phyloP scores from a whole-genome alignment of 2,888 invertebrate genomes.

The Eucera pruinosa region DNA sequence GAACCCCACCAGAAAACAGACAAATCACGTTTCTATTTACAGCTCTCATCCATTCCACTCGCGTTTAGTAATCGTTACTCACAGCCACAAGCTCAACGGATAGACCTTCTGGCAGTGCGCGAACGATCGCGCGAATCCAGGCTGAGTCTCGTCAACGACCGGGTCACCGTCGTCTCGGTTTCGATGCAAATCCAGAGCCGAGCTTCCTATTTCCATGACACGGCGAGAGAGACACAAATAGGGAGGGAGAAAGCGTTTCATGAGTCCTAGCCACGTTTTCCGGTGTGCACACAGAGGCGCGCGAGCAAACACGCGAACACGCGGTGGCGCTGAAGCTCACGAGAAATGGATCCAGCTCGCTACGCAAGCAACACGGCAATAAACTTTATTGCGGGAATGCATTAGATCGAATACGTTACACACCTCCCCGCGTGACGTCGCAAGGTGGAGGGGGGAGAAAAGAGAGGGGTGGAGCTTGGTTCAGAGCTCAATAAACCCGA shows the following conservation, averaged over 20 bases:
- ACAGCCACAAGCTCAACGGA: slow-evolving; percentile 17
- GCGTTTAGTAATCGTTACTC: slow-evolving; percentile 31
- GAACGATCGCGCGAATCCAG: slow-evolving; percentile 41
- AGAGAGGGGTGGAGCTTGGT: slow-evolving; percentile 43
- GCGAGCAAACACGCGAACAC: slow-evolving; percentile 41
- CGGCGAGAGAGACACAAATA: background rate
- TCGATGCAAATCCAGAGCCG: slow-evolving; percentile 42
- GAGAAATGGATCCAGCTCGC: slow-evolving; percentile 53
- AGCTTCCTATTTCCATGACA: slow-evolving; percentile 47
- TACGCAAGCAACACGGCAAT: slow-evolving; percentile 79
- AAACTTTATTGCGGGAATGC: slow-evolving; percentile 83
- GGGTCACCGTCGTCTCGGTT: slow-evolving; percentile 19
- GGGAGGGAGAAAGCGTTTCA: slow-evolving; percentile 24
- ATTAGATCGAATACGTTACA: slow-evolving; percentile 82
- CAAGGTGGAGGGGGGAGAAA: background rate
- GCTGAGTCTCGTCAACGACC: slow-evolving; percentile 30
- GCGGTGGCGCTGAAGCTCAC: slow-evolving; percentile 37
- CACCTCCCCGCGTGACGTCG: slow-evolving; percentile 53
- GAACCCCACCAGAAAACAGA: background rate
- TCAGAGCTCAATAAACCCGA: slow-evolving; percentile 77
- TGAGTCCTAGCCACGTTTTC: slow-evolving; percentile 44
- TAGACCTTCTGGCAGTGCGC: slow-evolving; percentile 12
- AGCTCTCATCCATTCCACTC: slow-evolving; percentile 2
- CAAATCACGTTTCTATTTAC: slow-evolving; percentile 31
- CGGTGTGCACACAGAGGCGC: slow-evolving; percentile 32